These are phyloP conservation scores for Megaceryle torquata DNA, from an alignment of 2,113 vertebrate species.

Conservation along the genomic window DNA sequence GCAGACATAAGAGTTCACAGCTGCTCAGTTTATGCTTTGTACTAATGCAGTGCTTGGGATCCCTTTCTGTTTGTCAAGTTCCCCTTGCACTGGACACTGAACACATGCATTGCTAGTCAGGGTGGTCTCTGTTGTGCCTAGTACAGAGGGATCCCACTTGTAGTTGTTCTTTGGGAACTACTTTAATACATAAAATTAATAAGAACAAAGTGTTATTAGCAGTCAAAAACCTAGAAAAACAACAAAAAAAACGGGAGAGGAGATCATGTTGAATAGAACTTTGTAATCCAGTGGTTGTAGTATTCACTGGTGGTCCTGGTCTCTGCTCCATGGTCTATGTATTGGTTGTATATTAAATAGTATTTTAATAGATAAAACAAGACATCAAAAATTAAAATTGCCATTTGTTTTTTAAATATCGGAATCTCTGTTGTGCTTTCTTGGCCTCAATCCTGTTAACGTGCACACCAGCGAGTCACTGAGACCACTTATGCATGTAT, in stretches of 20 bases:
- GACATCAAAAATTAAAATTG: background rate
- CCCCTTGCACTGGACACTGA: background rate
- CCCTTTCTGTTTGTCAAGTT: background rate
- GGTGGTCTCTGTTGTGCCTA: background rate
- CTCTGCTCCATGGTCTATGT: background rate
- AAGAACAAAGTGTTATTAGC: background rate
- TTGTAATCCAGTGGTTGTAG: background rate
- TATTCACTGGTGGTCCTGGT: background rate
- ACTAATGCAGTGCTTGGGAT: background rate
- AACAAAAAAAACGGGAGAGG: background rate
- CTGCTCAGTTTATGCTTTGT: too few species aligned
- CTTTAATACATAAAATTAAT: background rate
- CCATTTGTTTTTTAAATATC: background rate
- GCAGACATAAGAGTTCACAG: background rate
- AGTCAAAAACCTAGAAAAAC: background rate
- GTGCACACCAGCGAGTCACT: background rate
- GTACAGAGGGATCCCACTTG: background rate
- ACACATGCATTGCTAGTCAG: background rate
- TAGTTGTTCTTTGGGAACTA: background rate
- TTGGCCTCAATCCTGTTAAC: background rate
- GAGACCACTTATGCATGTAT: rapidly evolving
- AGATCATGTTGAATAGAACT: background rate
- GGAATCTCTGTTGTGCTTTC: background rate
- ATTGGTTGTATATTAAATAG: background rate
- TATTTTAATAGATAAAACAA: background rate